phyloP scores from a whole-genome alignment of 1,140 invertebrate genomes.

The Colletes latitarsis region DNA sequence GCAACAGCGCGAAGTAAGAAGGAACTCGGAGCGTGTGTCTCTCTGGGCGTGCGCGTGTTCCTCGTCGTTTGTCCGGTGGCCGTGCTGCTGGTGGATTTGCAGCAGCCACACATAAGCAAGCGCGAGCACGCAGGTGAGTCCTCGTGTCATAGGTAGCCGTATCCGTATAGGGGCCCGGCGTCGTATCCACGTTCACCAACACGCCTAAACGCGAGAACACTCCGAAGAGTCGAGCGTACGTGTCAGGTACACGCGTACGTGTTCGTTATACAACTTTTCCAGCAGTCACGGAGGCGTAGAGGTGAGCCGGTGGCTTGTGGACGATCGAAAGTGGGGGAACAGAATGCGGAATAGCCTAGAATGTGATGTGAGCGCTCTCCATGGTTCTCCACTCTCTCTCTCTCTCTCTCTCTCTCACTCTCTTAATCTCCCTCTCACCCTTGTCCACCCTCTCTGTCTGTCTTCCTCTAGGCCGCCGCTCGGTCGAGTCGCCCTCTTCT shows the following conservation, averaged over 20 bases:
- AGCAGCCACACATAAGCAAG: constrained; percentile 1
- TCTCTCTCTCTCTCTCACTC: constrained; percentile 38
- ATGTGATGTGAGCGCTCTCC: constrained; percentile 80
- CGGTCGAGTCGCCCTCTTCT: neutral
- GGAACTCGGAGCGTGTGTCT: constrained; percentile 11
- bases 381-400: constrained; percentile 51
- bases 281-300: constrained; percentile 73
- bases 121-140: constrained; percentile 37
- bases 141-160: constrained; percentile 49
- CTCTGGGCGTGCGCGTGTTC: constrained; percentile 15
- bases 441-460: constrained; percentile 2
- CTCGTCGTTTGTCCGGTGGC: constrained; percentile 23
- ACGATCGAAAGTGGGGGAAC: constrained; percentile 75
- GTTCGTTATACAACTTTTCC: constrained; percentile 76
- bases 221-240: constrained; percentile 45
- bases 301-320: constrained; percentile 73
- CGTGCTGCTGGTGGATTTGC: constrained; percentile 35
- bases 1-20: constrained; percentile 27
- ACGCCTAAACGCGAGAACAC: constrained; percentile 14
- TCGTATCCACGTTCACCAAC: constrained; percentile 5
- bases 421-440: constrained; percentile 9
- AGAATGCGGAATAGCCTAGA: constrained; percentile 83
- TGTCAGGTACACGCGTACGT: constrained; percentile 63
- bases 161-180: constrained; percentile 20
- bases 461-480: constrained; percentile 30